These are phyloP conservation scores for Machaerirhynchus nigripectus DNA, from an alignment of 2,113 vertebrate genomes.

Conservation along the genomic window DNA sequence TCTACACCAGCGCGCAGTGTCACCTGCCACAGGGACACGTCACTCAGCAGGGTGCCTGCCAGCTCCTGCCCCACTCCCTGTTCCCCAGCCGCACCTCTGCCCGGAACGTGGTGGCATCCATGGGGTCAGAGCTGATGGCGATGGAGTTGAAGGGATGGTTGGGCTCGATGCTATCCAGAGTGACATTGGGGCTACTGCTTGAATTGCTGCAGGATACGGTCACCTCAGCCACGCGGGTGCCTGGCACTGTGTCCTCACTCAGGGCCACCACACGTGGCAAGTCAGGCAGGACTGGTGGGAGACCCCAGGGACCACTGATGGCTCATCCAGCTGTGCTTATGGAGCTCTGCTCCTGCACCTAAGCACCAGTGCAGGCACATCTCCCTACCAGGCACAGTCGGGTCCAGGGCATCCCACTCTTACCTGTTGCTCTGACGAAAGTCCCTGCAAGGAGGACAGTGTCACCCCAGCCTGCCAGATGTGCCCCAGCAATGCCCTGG, in stretches of 20 bases:
- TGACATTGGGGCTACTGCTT: background rate
- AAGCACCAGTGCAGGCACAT: accelerated
- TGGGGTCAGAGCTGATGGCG: background rate
- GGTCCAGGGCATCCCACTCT: background rate
- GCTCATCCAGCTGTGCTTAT: accelerated
- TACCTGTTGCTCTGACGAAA: background rate
- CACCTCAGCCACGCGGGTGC: background rate
- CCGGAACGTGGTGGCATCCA: accelerated
- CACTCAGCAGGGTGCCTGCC: accelerated
- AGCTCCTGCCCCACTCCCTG: background rate
- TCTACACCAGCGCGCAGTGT: slow-evolving; percentile 50
- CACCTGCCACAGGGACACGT: slow-evolving; percentile 15
- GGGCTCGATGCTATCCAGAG: accelerated
- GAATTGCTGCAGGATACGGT: slow-evolving; percentile 46
- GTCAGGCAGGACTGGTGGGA: slow-evolving; percentile 2
- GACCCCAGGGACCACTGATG: accelerated
- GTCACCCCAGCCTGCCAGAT: background rate
- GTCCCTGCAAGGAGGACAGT: slow-evolving; percentile 5
- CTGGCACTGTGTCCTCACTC: slow-evolving; percentile 5
- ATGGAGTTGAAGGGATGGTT: slow-evolving; percentile 28
- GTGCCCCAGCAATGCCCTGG: background rate
- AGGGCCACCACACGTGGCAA: slow-evolving; percentile 48
- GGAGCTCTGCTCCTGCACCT: background rate
- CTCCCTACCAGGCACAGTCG: accelerated
- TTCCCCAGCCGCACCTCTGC: background rate